Evolutionary conservation across 2,797 vertebrate genomes (phyloP), one percentile per base, ranked within the genome.

Genomic region (Anisognathus igniventris): DNA sequence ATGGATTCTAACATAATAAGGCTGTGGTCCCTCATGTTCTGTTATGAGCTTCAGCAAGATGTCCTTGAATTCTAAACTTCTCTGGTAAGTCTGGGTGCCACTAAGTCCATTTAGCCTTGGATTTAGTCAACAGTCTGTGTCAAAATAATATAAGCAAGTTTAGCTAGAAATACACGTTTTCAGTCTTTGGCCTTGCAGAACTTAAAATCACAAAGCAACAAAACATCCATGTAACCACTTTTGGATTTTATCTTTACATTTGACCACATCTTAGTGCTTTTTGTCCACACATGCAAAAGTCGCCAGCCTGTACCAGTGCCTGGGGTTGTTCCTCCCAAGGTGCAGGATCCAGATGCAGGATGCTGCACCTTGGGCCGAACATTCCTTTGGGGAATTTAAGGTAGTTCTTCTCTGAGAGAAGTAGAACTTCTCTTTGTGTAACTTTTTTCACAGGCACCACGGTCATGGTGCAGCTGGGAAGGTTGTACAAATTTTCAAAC

Each of bases 31-130:
- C 21, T 73, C 10, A 4, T 33, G 21, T 10, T 45, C 14, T 53
- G 20, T 33, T 45, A 51, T 0, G 0, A 58, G 30, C 39, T 58
- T 24, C 30, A 58, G 9, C 2, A 0, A 72, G 28, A 23, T 1
- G 2, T 3, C 27, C n/a, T 58, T 45, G 17, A 24, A 39, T 58
- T 45, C 51, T 39, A 45, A 72, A 30, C 24, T 72, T 51, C 39
- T 30, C 28, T 25, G 39, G 5, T 27, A 51, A 58, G 2, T 58
- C 28, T 33, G 22, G 17, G 6, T 30, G 7, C 24, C 16, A 6
- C 24, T 45, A 51, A 48, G 10, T 39, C 24, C 44, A 25, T 16
- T 42, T 57, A 28, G 9, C 14, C 39, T 50, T 48, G 13, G 22
- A 64, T 64, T 56, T 35, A 31, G 27, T 35, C 22, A 71, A 50